Evolutionary conservation across 2,888 invertebrate genomes (phyloP), one percentile per base, ranked within the genome.

Genomic region (Cheilosia grossa): DNA sequence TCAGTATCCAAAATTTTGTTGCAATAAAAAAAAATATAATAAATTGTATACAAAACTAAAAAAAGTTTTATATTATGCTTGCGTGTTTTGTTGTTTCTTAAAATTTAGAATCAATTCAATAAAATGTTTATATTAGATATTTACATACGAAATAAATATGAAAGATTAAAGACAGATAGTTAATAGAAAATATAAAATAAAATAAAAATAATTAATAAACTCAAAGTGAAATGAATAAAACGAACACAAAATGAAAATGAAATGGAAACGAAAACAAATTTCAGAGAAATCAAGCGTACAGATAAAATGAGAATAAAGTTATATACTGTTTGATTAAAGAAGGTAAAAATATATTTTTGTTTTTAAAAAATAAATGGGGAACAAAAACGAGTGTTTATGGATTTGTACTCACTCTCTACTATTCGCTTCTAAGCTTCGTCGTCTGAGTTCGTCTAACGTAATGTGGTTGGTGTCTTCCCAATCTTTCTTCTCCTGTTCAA

Each of bases 401-500:
- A n/a, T 61, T 47, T 53, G 63, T 87, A 95, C 95, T 94, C 89
- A 96, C 96, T 96, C 96, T 94, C 96, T 97, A 93, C 97, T 96
- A 93, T 96, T 97, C 88, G 97, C 96, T 92, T 98, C 98, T 90
- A 98, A 93, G 89, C 96, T 97, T 92, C 97, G 94, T 88, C 97
- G 94, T 88, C 97, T 95, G 89, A 97, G 93, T 91, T 98, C 98
- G 92, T 98, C 98, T 88, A 98, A 94, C 90, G 97, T 97, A 87
- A 97, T 95, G 89, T 97, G 97, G 90, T 97, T 97, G 78, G 96
- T 94, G 89, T 97, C 96, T 93, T 99, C 98, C 98, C 98, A 99
- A 70, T 95, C 93, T 89, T 94, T 93, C 90, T 95, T 96, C 92
- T 99, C 99, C 77, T 95, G 94, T 89, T 96, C 97, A 90, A 98